These are phyloP conservation scores for Scrobipalpa costella DNA, from an alignment of 2,888 invertebrate species.

Conservation along the genomic window DNA sequence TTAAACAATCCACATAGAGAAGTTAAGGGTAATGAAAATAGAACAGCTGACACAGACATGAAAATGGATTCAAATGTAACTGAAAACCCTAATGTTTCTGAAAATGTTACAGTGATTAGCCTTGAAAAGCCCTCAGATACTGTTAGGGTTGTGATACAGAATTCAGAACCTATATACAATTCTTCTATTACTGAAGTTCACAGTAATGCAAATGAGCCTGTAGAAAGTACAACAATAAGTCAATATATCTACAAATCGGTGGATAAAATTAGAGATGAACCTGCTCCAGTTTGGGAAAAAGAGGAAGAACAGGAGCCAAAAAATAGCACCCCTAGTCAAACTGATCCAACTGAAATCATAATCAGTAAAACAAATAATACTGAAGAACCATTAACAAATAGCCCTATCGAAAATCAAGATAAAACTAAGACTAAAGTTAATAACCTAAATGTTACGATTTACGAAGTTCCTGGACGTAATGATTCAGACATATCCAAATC, in stretches of 20 bases:
- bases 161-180: no score
- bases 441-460: conserved; percentile 71
- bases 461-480: conserved; percentile 66
- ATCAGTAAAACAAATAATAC: conserved; percentile 1
- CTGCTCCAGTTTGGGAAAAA: conserved; percentile 73
- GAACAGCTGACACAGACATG: not conserved
- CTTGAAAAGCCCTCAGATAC: not conserved
- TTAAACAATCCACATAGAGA: not conserved
- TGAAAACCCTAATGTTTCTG: not conserved
- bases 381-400: not conserved
- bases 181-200: no score
- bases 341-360: conserved; percentile 26
- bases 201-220: conserved; percentile 29
- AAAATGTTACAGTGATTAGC: not conserved
- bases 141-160: not conserved
- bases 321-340: conserved; percentile 7
- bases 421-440: conserved; percentile 34
- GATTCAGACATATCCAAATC: conserved; percentile 50
- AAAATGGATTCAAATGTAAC: not conserved
- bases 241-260: conserved; percentile 65
- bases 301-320: not conserved
- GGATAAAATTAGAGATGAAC: conserved; percentile 42
- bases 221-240: conserved; percentile 63
- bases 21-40: not conserved
- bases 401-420: not conserved